Conservation (phyloP, 2,797 vertebrate genomes). For the Sebastes goodei region DNA sequence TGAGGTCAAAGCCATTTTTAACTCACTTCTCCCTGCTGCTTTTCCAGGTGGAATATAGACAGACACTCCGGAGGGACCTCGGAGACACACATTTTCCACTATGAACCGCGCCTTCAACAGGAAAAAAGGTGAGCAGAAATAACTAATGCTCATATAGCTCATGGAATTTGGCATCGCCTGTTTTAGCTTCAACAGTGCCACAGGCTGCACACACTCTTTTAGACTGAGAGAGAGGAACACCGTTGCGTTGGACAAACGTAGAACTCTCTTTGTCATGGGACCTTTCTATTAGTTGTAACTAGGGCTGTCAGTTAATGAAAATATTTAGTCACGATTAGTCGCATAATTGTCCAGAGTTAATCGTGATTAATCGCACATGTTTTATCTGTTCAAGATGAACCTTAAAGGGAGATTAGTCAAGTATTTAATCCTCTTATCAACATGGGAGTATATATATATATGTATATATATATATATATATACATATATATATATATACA, state of each 20-base stretch:
- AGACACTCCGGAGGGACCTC: slow-evolving; percentile 58
- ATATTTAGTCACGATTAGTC: no score
- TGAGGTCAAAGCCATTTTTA: slow-evolving; percentile 41
- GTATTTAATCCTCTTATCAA: no score
- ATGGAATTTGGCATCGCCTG: neutral
- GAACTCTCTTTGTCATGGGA: neutral
- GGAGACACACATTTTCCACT: slow-evolving; percentile 77
- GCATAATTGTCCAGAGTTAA: no score
- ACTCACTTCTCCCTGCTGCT: slow-evolving; percentile 31
- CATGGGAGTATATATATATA: no score
- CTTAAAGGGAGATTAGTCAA: no score
- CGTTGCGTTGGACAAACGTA: neutral
- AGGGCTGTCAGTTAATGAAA: no score
- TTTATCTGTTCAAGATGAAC: no score
- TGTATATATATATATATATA: no score
- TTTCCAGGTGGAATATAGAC: slow-evolving; percentile 77
- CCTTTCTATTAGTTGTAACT: neutral
- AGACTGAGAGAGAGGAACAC: neutral
- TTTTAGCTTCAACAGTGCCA: neutral
- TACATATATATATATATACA: no score
- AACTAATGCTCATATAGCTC: neutral
- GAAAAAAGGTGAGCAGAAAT: slow-evolving; percentile 88
- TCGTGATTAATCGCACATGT: no score
- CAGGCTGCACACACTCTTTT: neutral
- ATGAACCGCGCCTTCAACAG: slow-evolving; percentile 95